Evolutionary conservation across 2,888 invertebrate species (phyloP).

Genomic region (Lucinisca nassula): DNA sequence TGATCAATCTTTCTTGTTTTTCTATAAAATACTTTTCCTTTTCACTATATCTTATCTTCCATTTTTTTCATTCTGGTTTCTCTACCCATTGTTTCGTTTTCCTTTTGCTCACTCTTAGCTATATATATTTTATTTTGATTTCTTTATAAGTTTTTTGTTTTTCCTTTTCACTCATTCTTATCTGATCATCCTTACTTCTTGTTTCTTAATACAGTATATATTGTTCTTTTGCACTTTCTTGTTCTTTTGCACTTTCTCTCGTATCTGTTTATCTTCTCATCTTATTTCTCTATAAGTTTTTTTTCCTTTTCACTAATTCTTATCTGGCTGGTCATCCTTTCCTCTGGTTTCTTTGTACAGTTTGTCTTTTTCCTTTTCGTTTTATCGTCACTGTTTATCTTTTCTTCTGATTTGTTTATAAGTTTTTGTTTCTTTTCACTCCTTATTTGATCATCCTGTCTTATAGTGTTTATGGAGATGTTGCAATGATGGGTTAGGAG

Average conservation of each 20-base stretch:
- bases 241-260: background rate
- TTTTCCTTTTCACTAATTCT: background rate
- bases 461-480: too few relatives aligned
- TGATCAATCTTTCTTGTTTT: background rate
- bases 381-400: background rate
- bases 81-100: too few relatives aligned
- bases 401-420: too few relatives aligned
- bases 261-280: background rate
- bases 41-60: too few relatives aligned
- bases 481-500: too few relatives aligned
- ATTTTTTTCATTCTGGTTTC: too few relatives aligned
- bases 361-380: background rate
- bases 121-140: background rate
- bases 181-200: background rate
- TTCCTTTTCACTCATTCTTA: background rate
- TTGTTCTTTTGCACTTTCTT: too few relatives aligned
- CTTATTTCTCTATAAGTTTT: background rate
- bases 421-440: too few relatives aligned
- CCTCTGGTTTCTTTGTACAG: background rate
- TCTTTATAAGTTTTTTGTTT: background rate
- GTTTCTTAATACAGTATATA: background rate
- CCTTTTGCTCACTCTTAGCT: too few relatives aligned
- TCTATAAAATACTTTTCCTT: too few relatives aligned
- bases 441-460: too few relatives aligned
- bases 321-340: background rate